These are phyloP conservation scores for Sarcoramphus papa DNA, from an alignment of 2,797 vertebrate species.

Conservation along the genomic window DNA sequence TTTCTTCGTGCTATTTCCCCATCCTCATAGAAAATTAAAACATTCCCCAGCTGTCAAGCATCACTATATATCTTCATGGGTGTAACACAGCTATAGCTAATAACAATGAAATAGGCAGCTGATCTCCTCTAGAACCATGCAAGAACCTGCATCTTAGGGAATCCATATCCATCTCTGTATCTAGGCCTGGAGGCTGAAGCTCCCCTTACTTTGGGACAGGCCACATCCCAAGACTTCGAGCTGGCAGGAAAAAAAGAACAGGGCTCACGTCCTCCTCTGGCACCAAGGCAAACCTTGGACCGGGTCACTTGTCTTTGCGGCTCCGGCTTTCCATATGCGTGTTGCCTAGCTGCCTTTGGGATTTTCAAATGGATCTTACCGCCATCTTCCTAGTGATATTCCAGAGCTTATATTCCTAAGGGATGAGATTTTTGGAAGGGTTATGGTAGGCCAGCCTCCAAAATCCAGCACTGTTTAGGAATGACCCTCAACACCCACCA, in stretches of 20 bases:
- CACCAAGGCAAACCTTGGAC: not conserved
- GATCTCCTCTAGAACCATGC: not conserved
- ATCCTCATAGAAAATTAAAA: not conserved
- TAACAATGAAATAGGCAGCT: not conserved
- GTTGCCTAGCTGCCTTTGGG: not conserved
- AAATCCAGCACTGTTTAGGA: not conserved
- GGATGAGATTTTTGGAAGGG: not conserved
- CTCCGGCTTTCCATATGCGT: not conserved
- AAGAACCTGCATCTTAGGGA: not conserved
- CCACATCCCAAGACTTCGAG: fast-evolving
- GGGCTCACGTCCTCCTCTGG: not conserved
- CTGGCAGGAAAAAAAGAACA: not conserved
- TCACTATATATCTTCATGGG: not conserved
- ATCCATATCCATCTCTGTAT: not conserved
- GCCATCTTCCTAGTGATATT: not conserved
- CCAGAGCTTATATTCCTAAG: not conserved
- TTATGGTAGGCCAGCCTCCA: not conserved
- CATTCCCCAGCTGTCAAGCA: not conserved
- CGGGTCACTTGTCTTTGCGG: not conserved
- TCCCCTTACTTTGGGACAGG: not conserved
- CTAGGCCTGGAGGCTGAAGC: not conserved
- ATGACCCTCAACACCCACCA: not conserved
- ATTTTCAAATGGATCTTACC: not conserved
- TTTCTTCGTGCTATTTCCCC: not conserved
- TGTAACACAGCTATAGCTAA: not conserved